These are phyloP conservation scores for Apostichopus parvimensis DNA, from an alignment of 35 echinoderm and acorn worm species.

Conservation along the genomic window DNA sequence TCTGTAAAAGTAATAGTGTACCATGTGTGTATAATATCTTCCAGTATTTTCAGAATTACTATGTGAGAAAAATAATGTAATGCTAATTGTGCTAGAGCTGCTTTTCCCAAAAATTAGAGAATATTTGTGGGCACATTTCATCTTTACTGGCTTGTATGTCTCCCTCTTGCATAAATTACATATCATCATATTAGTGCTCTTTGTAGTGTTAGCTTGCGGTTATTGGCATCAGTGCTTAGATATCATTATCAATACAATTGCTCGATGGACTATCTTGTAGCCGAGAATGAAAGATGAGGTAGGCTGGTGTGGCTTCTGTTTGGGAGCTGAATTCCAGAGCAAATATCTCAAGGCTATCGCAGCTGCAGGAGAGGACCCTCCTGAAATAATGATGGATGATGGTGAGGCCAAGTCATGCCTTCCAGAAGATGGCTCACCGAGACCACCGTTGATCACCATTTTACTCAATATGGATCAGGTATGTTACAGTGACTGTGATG, in stretches of 20 bases:
- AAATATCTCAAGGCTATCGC: neutral
- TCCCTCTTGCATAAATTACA: no score
- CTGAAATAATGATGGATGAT: neutral
- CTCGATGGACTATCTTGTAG: slow-evolving; percentile 40
- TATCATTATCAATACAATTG: neutral
- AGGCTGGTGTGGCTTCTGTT: slow-evolving; percentile 82
- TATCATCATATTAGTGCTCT: no score
- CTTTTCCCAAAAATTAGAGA: no score
- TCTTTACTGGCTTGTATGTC: no score
- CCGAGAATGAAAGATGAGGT: slow-evolving; percentile 71
- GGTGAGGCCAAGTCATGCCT: slow-evolving; percentile 45
- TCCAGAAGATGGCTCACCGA: neutral
- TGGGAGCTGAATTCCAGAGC: slow-evolving; percentile 67
- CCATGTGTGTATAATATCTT: no score
- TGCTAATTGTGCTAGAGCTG: no score
- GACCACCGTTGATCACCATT: slow-evolving; percentile 81
- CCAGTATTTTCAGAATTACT: no score
- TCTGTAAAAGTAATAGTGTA: no score
- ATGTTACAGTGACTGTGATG: neutral
- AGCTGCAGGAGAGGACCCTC: slow-evolving; percentile 7
- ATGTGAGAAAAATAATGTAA: no score
- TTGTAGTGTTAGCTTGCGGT: no score
- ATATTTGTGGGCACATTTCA: no score
- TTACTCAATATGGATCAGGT: slow-evolving; percentile 85
- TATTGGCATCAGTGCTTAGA: no score